These are phyloP conservation scores for Drosophila arizonae DNA, from an alignment of 1,140 invertebrate genomes.

Conservation along the genomic window DNA sequence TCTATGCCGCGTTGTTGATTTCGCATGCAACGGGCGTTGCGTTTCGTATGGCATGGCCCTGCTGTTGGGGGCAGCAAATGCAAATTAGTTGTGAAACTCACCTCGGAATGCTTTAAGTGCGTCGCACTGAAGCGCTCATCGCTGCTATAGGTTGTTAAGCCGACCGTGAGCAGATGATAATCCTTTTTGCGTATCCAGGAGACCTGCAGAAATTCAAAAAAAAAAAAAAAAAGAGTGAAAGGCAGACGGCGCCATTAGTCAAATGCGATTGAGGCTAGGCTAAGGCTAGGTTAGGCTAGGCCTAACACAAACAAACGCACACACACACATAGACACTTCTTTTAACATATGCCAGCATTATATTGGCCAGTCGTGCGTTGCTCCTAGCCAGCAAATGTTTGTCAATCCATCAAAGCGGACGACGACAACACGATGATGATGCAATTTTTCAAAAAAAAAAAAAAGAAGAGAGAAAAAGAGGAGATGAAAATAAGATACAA, in stretches of 20 bases:
- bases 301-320: not conserved
- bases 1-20: conserved; percentile 44
- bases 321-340: conserved; percentile 5
- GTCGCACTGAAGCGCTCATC: conserved; percentile 93
- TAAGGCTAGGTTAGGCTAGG: not conserved
- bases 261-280: conserved; percentile 53
- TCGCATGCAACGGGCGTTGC: conserved; percentile 4
- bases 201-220: conserved; percentile 83
- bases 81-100: conserved; percentile 82
- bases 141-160: conserved; percentile 91
- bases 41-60: not conserved
- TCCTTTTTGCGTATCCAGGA: conserved; percentile 92
- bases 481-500: conserved; percentile 28
- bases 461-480: not conserved
- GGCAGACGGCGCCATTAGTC: conserved; percentile 53
- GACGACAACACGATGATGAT: conserved; percentile 74
- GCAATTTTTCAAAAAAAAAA: conserved; percentile 66
- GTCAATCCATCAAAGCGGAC: conserved; percentile 70
- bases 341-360: conserved; percentile 63
- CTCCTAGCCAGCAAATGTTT: conserved; percentile 64
- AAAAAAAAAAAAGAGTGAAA: conserved; percentile 9
- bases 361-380: conserved; percentile 39
- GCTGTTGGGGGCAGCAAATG: conserved; percentile 37
- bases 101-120: conserved; percentile 92
- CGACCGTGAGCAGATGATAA: conserved; percentile 91